A percentile compares a stretch with the other conserved stretches of the same genome.
Evolutionary conservation across 2,888 invertebrate species (phyloP).

Genomic region (Oscheius sp.): DNA sequence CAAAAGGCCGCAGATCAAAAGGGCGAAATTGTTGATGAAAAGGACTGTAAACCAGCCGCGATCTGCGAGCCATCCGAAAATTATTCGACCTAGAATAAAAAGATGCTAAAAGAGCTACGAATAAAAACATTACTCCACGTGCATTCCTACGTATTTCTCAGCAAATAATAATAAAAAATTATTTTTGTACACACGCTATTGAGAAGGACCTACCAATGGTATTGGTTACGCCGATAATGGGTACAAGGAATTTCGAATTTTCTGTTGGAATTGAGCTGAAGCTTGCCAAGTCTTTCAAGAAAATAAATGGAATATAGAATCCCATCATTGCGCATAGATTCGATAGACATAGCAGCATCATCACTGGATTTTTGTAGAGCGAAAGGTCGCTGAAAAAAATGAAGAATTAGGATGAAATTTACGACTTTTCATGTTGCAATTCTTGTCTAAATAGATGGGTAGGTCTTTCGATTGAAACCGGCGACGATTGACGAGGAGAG

Average conservation of each 20-base stretch:
- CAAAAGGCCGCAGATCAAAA: slow-evolving; percentile 81
- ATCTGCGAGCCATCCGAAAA: slow-evolving; percentile 79
- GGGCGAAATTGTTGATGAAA: slow-evolving; percentile 82
- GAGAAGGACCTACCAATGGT: slow-evolving; percentile 79
- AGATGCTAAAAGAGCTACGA: neutral
- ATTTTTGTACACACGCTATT: too few relatives aligned
- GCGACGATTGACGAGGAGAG: too few relatives aligned
- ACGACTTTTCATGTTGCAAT: slow-evolving; percentile 27
- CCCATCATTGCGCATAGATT: slow-evolving; percentile 95
- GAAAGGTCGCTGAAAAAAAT: slow-evolving; percentile 54
- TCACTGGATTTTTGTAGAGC: slow-evolving; percentile 79
- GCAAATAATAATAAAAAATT: too few relatives aligned
- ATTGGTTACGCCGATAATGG: slow-evolving; percentile 77
- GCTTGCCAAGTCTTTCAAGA: slow-evolving; percentile 71
- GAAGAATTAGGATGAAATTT: neutral
- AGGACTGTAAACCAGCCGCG: slow-evolving; percentile 78
- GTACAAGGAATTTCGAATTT: slow-evolving; percentile 60
- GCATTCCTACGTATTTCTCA: too few relatives aligned
- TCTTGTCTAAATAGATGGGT: too few relatives aligned
- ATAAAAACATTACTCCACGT: too few relatives aligned
- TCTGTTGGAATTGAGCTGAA: slow-evolving; percentile 38
- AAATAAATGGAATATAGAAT: slow-evolving; percentile 92
- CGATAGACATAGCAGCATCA: slow-evolving; percentile 87
- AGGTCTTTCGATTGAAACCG: too few relatives aligned
- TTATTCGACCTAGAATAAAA: slow-evolving; percentile 73